Base-by-base conservation (phyloP, 2,888 invertebrate genomes). In the Euspilapteryx auroguttella region DNA sequence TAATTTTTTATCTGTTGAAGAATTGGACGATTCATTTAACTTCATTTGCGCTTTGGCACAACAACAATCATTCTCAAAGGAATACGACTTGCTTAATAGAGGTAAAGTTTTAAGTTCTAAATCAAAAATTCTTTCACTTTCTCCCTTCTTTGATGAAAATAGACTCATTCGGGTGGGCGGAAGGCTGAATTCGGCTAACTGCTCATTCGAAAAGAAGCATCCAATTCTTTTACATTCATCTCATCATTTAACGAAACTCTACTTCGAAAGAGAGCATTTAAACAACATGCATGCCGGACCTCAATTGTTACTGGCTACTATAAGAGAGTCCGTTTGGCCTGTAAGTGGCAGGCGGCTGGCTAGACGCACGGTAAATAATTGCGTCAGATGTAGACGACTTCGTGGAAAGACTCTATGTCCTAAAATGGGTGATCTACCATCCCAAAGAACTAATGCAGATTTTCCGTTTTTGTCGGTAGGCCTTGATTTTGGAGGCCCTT, bases 351-450 rank as follows among this genome's bases (percentile, higher is more conserved):
- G 29, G 25, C n/a, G 13, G 8, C 11, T 29, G n/a, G 29, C 29
- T 14, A n/a, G 24, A 6, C 12, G n/a, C 12, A 21, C 17, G 3
- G 15, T 24, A 17, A 12, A 14, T 8, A 15, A 15, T 3, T 29
- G 29, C 13, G 25, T 24, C 5, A 7, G 12, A 21, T 29, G 29
- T 20, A 20, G 10, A 8, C 24, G 29, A 3, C 4, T 25, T 2
- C 14, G 25, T 2, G 29, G 20, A n/a, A 20, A 25, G 5, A 20
- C 25, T 17, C 4, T n/a, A 11, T 4, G 9, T 6, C 29, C 12
- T 4, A 12, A 30, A 8, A 33, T 33, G 33, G 33, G 33, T 14
- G 22, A 30, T 11, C 14, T 33, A 10, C 33, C 33, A 9, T 10
- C 25, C 8, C 25, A 28, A 8, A 17, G 31, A 1, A 14, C 28